These are phyloP conservation scores for Argyrosomus regius DNA, from an alignment of 2,797 vertebrate species.

Conservation along the genomic window DNA sequence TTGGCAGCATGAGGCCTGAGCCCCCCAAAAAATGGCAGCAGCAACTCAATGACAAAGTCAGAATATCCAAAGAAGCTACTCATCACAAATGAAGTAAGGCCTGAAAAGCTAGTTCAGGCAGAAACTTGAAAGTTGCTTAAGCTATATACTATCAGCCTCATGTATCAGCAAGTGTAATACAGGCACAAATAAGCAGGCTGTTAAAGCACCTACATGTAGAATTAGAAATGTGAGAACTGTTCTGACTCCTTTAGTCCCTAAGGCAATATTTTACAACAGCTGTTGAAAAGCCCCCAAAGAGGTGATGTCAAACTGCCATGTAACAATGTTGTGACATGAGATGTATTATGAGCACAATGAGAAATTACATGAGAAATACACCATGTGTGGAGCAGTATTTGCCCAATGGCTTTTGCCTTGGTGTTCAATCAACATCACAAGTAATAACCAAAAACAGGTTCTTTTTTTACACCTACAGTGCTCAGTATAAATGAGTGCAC, in stretches of 20 bases:
- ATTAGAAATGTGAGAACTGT: background rate
- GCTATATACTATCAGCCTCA: background rate
- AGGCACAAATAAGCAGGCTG: background rate
- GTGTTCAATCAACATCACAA: background rate
- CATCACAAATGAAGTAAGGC: slow-evolving; percentile 17
- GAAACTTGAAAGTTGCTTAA: slow-evolving; percentile 17
- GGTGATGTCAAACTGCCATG: background rate
- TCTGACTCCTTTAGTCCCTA: background rate
- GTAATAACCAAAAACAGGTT: slow-evolving; percentile 3
- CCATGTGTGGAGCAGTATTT: background rate
- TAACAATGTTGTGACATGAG: background rate
- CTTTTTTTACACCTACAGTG: background rate
- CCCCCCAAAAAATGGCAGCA: slow-evolving; percentile 32
- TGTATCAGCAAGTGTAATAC: background rate
- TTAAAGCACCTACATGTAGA: slow-evolving; percentile 4
- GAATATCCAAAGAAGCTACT: slow-evolving; percentile 38
- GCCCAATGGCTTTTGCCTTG: background rate
- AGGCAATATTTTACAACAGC: background rate
- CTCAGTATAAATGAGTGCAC: no score
- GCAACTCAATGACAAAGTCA: slow-evolving; percentile 45
- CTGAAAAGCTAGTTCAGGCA: background rate
- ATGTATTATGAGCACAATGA: background rate
- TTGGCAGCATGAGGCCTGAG: slow-evolving; percentile 67
- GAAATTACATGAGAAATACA: background rate
- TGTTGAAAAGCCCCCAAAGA: background rate